phyloP scores from a whole-genome alignment of 2,113 vertebrate genomes.

The Oenanthe melanoleuca region DNA sequence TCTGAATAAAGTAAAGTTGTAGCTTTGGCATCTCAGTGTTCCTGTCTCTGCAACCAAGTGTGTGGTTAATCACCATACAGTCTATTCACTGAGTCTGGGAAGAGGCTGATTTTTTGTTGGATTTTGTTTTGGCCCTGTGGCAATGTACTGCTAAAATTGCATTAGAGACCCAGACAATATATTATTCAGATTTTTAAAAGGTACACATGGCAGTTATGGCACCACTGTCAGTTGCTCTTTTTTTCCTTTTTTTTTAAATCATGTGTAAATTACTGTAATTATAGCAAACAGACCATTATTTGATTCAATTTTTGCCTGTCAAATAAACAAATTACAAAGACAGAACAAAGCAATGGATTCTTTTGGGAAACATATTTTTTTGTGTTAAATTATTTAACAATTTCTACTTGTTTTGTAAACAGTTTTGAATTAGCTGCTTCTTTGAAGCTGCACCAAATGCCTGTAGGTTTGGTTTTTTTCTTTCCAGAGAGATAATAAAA shows the following conservation, averaged over 20 bases:
- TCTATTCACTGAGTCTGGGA: not conserved
- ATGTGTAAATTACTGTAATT: constrained; percentile 4
- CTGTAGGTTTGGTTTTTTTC: not conserved
- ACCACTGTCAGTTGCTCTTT: not conserved
- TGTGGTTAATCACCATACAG: not conserved
- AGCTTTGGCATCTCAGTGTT: not conserved
- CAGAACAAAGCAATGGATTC: not conserved
- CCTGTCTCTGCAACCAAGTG: not conserved
- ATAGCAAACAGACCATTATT: not conserved
- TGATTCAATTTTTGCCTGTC: not conserved
- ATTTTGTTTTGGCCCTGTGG: not conserved
- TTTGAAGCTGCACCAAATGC: not conserved
- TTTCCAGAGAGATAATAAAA: not conserved
- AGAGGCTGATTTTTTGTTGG: not conserved
- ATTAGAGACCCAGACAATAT: not conserved
- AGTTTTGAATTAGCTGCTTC: not conserved
- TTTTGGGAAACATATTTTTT: not conserved
- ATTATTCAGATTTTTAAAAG: not conserved
- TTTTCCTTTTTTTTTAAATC: not conserved
- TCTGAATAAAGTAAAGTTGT: not conserved
- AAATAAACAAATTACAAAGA: not conserved
- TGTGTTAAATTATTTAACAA: constrained; percentile 15
- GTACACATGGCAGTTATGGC: not conserved
- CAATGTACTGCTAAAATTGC: not conserved
- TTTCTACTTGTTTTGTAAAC: not conserved